phyloP scores from a whole-genome alignment of 2,888 invertebrate genomes.

The Agrilus mali region DNA sequence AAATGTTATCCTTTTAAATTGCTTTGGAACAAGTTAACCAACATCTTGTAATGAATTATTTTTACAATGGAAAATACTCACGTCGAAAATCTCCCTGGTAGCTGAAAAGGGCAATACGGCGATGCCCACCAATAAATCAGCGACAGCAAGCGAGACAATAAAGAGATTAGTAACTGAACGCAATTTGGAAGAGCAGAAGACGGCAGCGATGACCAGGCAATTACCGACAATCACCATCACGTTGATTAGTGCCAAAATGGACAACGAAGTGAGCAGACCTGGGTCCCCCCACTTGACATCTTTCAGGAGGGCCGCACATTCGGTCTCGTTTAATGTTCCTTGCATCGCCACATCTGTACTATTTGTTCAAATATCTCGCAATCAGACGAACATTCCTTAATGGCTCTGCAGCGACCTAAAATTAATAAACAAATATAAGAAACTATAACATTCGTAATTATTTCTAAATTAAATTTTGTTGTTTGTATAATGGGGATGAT shows the following conservation, averaged over 20 bases:
- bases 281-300: slow-evolving; percentile 75
- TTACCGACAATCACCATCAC: slow-evolving; percentile 83
- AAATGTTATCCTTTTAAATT: too few species aligned
- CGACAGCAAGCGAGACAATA: slow-evolving; percentile 92
- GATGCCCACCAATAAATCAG: slow-evolving; percentile 90
- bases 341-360: slow-evolving; percentile 39
- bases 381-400: too few species aligned
- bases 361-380: background rate
- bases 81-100: slow-evolving; percentile 86
- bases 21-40: too few species aligned
- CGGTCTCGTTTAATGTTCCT: slow-evolving; percentile 66
- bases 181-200: slow-evolving; percentile 80
- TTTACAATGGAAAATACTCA: slow-evolving; percentile 26
- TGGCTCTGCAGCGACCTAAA: too few species aligned
- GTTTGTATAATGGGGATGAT: too few species aligned
- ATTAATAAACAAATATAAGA: too few species aligned
- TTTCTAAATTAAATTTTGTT: too few species aligned
- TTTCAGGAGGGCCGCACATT: slow-evolving; percentile 69
- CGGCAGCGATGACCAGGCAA: slow-evolving; percentile 85
- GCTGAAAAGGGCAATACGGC: slow-evolving; percentile 94
- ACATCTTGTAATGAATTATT: too few species aligned
- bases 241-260: slow-evolving; percentile 70
- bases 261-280: slow-evolving; percentile 60
- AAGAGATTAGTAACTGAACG: slow-evolving; percentile 93
- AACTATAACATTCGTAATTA: too few species aligned